phyloP scores from a whole-genome alignment of 2,888 invertebrate species.

The Saturnia pavonia region DNA sequence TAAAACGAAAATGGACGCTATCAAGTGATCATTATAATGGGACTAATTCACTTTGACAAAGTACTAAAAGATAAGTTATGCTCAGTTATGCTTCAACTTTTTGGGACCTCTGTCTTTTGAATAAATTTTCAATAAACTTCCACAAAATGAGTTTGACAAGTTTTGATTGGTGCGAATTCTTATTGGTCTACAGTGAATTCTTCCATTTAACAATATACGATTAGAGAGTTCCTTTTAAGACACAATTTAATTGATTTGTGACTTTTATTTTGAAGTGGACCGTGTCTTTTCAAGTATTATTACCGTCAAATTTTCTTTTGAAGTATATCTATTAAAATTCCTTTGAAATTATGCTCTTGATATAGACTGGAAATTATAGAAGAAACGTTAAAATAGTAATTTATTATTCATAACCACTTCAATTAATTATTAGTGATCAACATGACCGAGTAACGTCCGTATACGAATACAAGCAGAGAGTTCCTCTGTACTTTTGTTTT shows the following conservation, averaged over 20 bases:
- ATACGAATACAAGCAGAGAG: too few relatives aligned
- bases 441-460: too few relatives aligned
- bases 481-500: too few relatives aligned
- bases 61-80: constrained; percentile 67
- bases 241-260: background rate
- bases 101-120: constrained; percentile 66
- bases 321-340: too few relatives aligned
- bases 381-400: too few relatives aligned
- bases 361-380: too few relatives aligned
- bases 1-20: constrained; percentile 13
- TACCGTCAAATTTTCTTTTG: background rate
- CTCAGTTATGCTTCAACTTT: constrained; percentile 44
- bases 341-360: too few relatives aligned
- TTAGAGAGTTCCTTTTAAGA: background rate
- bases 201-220: background rate
- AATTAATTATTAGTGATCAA: too few relatives aligned
- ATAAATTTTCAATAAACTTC: constrained; percentile 71
- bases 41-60: constrained; percentile 66
- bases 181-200: constrained; percentile 34
- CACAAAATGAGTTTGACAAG: constrained; percentile 66
- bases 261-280: background rate
- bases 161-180: constrained; percentile 69
- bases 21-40: constrained; percentile 49
- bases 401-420: too few relatives aligned
- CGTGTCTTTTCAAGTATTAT: background rate